Conservation (phyloP, 2,797 vertebrate genomes). For the Mallotus villosus region DNA sequence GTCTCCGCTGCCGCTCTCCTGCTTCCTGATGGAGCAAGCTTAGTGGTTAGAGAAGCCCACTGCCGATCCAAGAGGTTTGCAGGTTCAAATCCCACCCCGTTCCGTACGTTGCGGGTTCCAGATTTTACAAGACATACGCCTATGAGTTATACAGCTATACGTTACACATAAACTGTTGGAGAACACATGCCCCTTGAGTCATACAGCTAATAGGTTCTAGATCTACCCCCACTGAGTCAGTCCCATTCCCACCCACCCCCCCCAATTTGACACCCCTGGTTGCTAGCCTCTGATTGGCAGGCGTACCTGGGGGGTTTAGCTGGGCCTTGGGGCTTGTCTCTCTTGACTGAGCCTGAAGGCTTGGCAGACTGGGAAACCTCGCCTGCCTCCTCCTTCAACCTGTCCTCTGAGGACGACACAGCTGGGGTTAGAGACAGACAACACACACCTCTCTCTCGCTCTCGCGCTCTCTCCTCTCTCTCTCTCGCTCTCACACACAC, state of each 20-base stretch:
- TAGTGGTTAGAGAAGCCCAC: no score
- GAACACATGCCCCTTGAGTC: no score
- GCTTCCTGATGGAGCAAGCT: constrained; percentile 42
- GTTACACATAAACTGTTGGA: no score
- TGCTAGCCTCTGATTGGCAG: background rate
- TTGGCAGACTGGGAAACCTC: constrained; percentile 56
- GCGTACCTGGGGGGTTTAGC: constrained; percentile 69
- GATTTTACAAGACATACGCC: no score
- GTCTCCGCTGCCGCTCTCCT: constrained; percentile 62
- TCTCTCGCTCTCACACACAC: no score
- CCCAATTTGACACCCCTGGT: background rate
- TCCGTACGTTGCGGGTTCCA: no score
- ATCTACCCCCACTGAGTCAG: no score
- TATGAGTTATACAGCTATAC: no score
- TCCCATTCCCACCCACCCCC: background rate
- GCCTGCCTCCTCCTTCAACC: constrained; percentile 76
- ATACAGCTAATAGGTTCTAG: no score
- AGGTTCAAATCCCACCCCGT: no score
- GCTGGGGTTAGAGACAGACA: constrained; percentile 17
- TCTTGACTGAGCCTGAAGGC: constrained; percentile 52
- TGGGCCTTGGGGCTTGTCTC: constrained; percentile 30
- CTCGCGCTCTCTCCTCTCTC: no score
- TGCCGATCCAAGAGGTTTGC: no score
- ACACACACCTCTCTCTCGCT: background rate
- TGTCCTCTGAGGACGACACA: constrained; percentile 56